phyloP scores from a whole-genome alignment of 2,888 invertebrate species.

The Hirtodrosophila duncani region DNA sequence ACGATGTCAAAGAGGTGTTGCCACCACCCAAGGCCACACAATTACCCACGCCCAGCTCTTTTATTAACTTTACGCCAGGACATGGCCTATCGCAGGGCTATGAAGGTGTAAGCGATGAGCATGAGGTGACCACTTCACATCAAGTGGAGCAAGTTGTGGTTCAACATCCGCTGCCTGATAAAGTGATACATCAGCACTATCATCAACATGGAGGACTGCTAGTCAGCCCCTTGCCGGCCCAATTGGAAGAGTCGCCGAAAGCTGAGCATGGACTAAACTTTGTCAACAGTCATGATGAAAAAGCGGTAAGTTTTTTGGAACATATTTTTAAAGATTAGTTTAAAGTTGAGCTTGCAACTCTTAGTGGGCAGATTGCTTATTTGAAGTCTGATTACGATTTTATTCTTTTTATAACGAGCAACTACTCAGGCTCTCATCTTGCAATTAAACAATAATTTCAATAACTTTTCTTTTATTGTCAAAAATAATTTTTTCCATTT shows the following conservation, averaged over 20 bases:
- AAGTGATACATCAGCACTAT: conserved; percentile 22
- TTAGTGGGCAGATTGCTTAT: no score
- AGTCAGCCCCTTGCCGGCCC: conserved; percentile 43
- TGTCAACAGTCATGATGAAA: conserved; percentile 29
- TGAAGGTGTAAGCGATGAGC: conserved; percentile 48
- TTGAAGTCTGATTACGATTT: no score
- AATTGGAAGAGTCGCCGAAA: conserved; percentile 37
- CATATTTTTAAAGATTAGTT: neutral
- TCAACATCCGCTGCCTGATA: conserved; percentile 30
- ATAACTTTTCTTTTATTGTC: no score
- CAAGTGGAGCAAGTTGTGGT: conserved; percentile 54
- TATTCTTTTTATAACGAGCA: no score
- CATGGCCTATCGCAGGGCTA: conserved; percentile 74
- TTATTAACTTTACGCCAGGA: conserved; percentile 50
- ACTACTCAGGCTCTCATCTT: neutral
- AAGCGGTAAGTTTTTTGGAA: conserved; percentile 54
- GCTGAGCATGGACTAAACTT: conserved; percentile 39
- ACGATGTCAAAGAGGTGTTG: conserved; percentile 41
- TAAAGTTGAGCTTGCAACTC: no score
- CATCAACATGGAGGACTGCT: conserved; percentile 9
- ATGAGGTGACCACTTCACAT: conserved; percentile 25
- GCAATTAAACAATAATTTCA: no score
- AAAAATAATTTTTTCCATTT: no score
- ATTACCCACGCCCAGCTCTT: conserved; percentile 56
- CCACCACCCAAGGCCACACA: conserved; percentile 20